A percentile compares a stretch with the other conserved stretches of the same genome.
Conservation (phyloP, 2,888 invertebrate species). For the Heliconius sara region DNA sequence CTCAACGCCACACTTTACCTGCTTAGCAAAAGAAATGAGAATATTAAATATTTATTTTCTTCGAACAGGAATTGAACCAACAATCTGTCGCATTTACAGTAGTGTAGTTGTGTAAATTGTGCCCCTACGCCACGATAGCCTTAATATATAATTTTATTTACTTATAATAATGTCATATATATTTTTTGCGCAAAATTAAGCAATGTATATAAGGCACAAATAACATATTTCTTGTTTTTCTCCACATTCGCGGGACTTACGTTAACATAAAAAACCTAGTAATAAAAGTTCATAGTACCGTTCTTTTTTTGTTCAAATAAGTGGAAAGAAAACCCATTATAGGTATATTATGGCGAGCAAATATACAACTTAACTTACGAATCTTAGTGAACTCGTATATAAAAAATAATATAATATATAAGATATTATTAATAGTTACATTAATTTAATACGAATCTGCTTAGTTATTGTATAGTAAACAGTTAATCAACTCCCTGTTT, state of each 20-base stretch:
- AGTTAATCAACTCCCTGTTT: background rate
- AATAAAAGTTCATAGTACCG: conserved; percentile 3
- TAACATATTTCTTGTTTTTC: conserved; percentile 6
- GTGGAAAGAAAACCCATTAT: background rate
- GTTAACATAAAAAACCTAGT: conserved; percentile 3
- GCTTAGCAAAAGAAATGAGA: no score
- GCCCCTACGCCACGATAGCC: no score
- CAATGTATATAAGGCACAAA: background rate
- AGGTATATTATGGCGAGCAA: background rate
- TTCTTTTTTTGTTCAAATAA: conserved; percentile 13
- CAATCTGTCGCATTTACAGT: no score
- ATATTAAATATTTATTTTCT: no score
- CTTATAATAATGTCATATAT: no score
- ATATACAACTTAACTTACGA: background rate
- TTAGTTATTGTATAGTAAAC: background rate
- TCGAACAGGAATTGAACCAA: no score
- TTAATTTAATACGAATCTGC: background rate
- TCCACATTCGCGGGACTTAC: background rate
- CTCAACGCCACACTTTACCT: no score
- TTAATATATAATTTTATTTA: no score
- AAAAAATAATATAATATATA: no score
- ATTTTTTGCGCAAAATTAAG: background rate
- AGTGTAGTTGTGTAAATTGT: no score
- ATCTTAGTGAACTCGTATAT: no score
- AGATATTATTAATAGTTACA: background rate